Evolutionary conservation across 1,140 invertebrate species (phyloP).

Genomic region (Myzus persicae): DNA sequence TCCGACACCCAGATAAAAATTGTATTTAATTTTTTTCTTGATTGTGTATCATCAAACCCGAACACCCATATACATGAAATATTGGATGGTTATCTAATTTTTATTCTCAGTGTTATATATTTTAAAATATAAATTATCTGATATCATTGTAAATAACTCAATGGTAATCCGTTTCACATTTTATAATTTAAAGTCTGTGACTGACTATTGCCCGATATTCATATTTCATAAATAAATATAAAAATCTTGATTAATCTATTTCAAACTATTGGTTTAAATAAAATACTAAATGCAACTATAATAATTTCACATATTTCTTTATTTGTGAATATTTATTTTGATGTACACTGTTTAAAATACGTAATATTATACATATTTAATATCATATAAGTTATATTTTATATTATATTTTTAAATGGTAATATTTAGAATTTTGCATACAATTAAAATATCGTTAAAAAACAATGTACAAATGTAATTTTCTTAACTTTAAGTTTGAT

Average conservation of each 20-base stretch:
- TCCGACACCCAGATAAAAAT: neutral
- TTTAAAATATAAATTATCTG: neutral
- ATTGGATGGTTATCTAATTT: constrained; percentile 31
- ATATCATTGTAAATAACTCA: neutral
- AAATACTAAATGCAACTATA: no score
- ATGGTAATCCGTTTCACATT: neutral
- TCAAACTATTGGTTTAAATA: no score
- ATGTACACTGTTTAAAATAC: neutral
- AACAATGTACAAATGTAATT: no score
- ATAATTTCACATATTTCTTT: no score
- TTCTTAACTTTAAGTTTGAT: no score
- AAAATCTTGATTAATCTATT: no score
- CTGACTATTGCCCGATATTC: neutral
- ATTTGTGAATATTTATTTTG: neutral
- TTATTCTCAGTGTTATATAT: neutral
- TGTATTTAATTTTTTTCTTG: neutral
- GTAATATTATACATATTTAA: neutral
- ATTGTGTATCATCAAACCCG: neutral
- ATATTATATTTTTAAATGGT: no score
- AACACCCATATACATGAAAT: neutral
- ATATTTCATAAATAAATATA: neutral
- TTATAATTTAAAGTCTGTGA: neutral
- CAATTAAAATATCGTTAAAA: no score
- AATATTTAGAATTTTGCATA: no score
- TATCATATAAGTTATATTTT: no score